Conservation (phyloP, 1,140 invertebrate genomes). For the Neodiprion virginianus region DNA sequence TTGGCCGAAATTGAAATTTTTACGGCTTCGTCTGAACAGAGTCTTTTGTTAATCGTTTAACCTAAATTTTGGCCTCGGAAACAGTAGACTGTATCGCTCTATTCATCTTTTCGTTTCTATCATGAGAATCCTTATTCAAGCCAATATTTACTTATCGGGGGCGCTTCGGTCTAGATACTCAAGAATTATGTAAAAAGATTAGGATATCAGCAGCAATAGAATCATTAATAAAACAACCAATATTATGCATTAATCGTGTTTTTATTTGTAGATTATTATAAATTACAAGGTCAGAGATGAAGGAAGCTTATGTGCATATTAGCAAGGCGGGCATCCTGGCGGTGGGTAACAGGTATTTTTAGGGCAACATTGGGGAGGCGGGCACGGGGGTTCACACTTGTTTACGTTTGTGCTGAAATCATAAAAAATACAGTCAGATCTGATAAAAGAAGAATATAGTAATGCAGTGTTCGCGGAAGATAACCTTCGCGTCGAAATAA, state of each 20-base stretch:
- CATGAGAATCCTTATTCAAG: no score
- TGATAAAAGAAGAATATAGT: background rate
- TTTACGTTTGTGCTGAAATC: constrained; percentile 8
- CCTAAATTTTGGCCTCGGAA: no score
- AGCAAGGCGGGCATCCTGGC: background rate
- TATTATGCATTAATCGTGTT: background rate
- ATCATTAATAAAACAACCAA: background rate
- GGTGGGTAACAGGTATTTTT: background rate
- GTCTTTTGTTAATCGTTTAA: no score
- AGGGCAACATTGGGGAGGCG: constrained; percentile 1
- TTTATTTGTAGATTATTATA: background rate
- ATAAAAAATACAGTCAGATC: constrained; percentile 1
- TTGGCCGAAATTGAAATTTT: background rate
- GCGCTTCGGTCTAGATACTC: no score
- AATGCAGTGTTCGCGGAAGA: background rate
- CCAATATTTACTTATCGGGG: no score
- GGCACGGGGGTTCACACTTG: constrained; percentile 6
- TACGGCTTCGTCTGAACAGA: no score
- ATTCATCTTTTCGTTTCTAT: no score
- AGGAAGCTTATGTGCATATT: background rate
- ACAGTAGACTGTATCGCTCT: no score
- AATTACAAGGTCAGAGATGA: no score
- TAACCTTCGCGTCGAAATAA: background rate
- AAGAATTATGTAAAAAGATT: no score
- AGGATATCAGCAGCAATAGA: no score